Evolutionary conservation across 1,140 invertebrate species (phyloP), one percentile per base, ranked within the genome.

Genomic region (Aphelenchoides besseyi): DNA sequence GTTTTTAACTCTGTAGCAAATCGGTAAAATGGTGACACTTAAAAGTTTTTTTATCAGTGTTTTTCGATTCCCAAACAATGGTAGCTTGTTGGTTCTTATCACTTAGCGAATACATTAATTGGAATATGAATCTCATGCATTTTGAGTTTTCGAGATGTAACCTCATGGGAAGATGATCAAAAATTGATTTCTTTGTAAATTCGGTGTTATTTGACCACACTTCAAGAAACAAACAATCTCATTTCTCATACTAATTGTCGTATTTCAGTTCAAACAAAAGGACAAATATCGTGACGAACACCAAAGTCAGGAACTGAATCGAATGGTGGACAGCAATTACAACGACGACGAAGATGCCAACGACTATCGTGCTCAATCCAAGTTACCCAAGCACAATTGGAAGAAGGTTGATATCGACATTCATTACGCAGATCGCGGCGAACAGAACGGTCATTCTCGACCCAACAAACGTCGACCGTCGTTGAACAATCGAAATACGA

Each of bases 321-420:
- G 41, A 23, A 48, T 48, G 41, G 41, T 48, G 41, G 41, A 48
- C 41, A 23, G 41, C 12, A 12, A 48, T 23, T 48, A 16, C 41
- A 48, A 48, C 41, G 41, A 48, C 41, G 41, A 48, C 12, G 32
- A 33, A 16, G 63, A 66, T 2, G 63, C n/a, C 63, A 12, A 12
- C 1, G 32, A 66, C 36, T 16, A n/a, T 1, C 63, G 63, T 2
- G n/a, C 26, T 2, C 32, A 16, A 29, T 66, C 63, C 63, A 74
- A 74, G 69, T 28, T 74, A 30, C 52, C 55, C 16, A 74, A 74
- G 52, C 68, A 74, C 41, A 64, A 37, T 59, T 74, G 73, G 73
- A 74, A 74, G 57, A 74, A 74, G 52, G 41, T 74, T 29, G 68
- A 74, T 59, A 74, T 74, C 29, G 73, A 74, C 18, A 33, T 74